phyloP scores from a whole-genome alignment of 2,113 vertebrate genomes.

The Lepus timidus region DNA sequence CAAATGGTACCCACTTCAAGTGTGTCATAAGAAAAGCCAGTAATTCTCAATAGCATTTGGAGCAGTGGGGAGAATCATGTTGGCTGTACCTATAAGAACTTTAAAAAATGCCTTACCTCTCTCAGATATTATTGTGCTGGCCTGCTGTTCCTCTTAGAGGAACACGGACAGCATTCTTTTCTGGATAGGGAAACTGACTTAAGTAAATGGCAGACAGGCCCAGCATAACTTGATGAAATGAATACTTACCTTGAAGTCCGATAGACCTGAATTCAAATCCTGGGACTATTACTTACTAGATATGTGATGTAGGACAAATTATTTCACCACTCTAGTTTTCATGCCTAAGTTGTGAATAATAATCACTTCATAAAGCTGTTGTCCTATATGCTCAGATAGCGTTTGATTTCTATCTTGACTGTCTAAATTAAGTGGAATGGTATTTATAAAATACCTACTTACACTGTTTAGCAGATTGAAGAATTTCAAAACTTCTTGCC shows the following conservation, averaged over 20 bases:
- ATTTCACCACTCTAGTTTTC: slow-evolving; percentile 34
- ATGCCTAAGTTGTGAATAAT: neutral
- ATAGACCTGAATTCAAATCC: neutral
- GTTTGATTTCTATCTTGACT: slow-evolving; percentile 49
- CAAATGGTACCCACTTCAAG: neutral
- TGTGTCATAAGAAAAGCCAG: neutral
- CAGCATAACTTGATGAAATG: neutral
- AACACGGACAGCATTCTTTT: neutral
- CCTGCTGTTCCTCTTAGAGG: neutral
- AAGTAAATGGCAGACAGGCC: slow-evolving; percentile 20
- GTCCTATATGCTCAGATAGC: neutral
- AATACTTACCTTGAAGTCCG: neutral
- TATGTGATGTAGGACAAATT: neutral
- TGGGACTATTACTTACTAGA: neutral
- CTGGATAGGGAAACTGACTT: slow-evolving; percentile 29
- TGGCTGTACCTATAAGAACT: neutral
- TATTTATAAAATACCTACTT: slow-evolving; percentile 42
- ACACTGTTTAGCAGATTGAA: neutral
- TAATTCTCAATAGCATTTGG: neutral
- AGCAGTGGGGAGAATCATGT: neutral
- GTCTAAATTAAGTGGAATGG: neutral
- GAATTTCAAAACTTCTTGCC: neutral
- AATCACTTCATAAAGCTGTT: neutral
- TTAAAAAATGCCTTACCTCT: neutral
- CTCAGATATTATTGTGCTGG: neutral